Base-by-base conservation (phyloP, 2,888 invertebrate genomes). In the Zelleria hepariella region DNA sequence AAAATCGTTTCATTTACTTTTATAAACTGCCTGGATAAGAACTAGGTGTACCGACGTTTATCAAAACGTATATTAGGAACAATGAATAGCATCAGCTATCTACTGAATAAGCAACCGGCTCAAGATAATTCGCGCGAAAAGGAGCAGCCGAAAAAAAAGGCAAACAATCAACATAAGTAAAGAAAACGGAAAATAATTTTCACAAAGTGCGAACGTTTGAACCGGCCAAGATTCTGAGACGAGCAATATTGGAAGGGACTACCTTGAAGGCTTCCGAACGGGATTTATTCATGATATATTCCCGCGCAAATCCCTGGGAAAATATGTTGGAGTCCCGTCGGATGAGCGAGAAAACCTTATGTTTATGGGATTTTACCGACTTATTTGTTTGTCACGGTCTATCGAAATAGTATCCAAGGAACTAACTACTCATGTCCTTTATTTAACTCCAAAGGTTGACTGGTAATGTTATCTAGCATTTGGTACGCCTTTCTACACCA, bases 231-330 rank as follows among this genome's bases (percentile, higher is more conserved):
- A 42, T 42, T 42, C 32, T 42, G 4, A 42, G 32, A 42, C 4
- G 32, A 10, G 32, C 32, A 42, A 42, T 42, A 42, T 55, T 55
- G 21, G 27, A 32, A 21, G 32, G 32, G 55, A 55, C 55, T 55
- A 55, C 27, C 32, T 27, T 20, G 18, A 55, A 55, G 21, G 32
- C 55, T 27, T 55, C 32, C 55, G 32, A 27, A 32, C 42, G 53
- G 61, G 56, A 57, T 59, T 61, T 61, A 61, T 61, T 61, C 61
- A 59, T 61, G 59, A 61, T 57, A 56, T 59, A 61, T 55, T 58
- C 58, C 25, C 20, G 27, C n/a, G 32, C 49, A 49, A 58, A 60
- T 18, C 23, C 53, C 53, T 4, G 25, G 15, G 32, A 42, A 42
- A 42, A 15, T 15, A 15, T 42, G 10, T 42, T 42, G 15, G 32